These are phyloP conservation scores for Ichneumoninae sp. DNA, from an alignment of 2,888 invertebrate species.

Conservation along the genomic window DNA sequence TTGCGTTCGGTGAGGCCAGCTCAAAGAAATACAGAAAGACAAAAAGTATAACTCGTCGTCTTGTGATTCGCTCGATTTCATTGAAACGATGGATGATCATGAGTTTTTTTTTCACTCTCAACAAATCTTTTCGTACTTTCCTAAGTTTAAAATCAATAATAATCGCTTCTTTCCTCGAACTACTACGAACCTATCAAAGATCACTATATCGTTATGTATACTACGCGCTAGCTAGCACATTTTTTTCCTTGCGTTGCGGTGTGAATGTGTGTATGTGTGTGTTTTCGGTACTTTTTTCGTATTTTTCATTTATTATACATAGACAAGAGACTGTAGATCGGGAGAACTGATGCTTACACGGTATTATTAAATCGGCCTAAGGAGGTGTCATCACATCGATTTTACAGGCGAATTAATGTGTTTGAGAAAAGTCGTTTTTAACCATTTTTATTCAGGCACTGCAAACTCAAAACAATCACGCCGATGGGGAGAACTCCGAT, in stretches of 20 bases:
- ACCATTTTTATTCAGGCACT: slow-evolving; percentile 72
- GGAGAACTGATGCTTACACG: slow-evolving; percentile 52
- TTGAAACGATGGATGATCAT: slow-evolving; percentile 30
- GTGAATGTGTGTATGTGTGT: slow-evolving; percentile 25
- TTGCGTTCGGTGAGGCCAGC: slow-evolving; percentile 75
- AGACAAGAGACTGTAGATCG: slow-evolving; percentile 48
- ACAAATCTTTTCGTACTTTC: slow-evolving; percentile 35
- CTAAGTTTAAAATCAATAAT: slow-evolving; percentile 28
- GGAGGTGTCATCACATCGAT: slow-evolving; percentile 54
- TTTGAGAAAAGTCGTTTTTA: slow-evolving; percentile 25
- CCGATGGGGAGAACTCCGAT: slow-evolving; percentile 10
- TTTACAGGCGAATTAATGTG: slow-evolving; percentile 56
- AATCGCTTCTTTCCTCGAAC: slow-evolving; percentile 44
- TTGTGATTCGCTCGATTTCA: background rate
- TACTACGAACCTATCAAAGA: slow-evolving; percentile 66
- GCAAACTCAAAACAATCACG: slow-evolving; percentile 72
- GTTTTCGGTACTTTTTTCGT: background rate
- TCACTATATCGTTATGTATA: slow-evolving; percentile 44
- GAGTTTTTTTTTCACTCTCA: slow-evolving; percentile 23
- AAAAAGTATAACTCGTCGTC: slow-evolving; percentile 31
- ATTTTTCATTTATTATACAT: slow-evolving; percentile 21
- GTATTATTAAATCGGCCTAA: slow-evolving; percentile 51
- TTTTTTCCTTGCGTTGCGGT: slow-evolving; percentile 41
- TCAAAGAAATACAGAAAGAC: slow-evolving; percentile 71
- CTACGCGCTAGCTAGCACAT: slow-evolving; percentile 48